Percentiles rank a stretch among this genome's conserved stretches.
phyloP scores from a whole-genome alignment of 2,113 vertebrate genomes.

The Elgaria multicarinata region DNA sequence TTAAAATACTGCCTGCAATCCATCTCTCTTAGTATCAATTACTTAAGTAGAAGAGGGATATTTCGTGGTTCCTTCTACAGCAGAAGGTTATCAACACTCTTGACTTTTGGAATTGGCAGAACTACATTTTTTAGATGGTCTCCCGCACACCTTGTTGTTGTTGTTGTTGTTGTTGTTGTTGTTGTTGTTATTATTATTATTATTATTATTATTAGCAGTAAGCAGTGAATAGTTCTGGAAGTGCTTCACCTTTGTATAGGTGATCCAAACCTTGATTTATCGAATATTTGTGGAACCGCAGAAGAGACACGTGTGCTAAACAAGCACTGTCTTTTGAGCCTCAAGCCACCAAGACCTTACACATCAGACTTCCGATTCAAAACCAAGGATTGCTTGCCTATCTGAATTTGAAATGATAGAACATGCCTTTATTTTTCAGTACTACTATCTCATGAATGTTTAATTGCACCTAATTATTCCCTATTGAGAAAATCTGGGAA shows the following conservation, averaged over 20 bases:
- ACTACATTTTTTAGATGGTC: neutral
- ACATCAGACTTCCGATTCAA: neutral
- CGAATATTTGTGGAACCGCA: neutral
- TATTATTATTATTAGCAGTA: neutral
- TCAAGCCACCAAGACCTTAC: neutral
- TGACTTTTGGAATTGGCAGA: neutral
- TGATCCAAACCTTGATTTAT: neutral
- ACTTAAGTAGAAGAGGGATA: neutral
- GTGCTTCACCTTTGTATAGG: neutral
- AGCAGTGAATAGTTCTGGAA: neutral
- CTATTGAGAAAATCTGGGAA: neutral
- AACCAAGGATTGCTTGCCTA: neutral
- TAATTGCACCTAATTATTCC: slow-evolving; percentile 36
- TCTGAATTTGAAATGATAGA: neutral
- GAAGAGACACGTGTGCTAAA: neutral
- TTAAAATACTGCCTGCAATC: neutral
- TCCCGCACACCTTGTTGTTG: no score
- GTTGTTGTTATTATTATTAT: no score
- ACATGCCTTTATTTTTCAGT: slow-evolving; percentile 13
- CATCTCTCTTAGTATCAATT: neutral
- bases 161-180: no score
- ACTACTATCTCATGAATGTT: neutral
- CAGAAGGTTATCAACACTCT: neutral
- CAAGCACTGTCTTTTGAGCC: neutral
- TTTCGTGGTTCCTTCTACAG: neutral